phyloP scores from a whole-genome alignment of 2,797 vertebrate genomes.

The Rhinogobio ventralis region DNA sequence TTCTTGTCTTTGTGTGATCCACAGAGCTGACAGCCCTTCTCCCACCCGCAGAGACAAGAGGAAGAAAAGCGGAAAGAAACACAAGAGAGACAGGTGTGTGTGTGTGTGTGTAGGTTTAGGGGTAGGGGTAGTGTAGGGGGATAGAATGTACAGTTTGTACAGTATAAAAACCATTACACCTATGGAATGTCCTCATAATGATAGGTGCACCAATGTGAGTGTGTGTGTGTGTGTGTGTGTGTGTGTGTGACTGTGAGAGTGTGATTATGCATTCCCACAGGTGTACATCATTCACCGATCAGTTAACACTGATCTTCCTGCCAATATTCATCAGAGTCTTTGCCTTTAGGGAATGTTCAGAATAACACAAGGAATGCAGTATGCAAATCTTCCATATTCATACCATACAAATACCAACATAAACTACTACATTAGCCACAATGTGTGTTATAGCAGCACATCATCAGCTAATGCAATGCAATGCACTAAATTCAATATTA shows the following conservation, averaged over 20 bases:
- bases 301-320: background rate
- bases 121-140: no score
- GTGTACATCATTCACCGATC: background rate
- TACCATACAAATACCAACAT: background rate
- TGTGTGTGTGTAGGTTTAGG: conserved; percentile 49
- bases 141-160: no score
- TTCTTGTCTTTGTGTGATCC: conserved; percentile 35
- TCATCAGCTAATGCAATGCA: background rate
- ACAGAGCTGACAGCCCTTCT: conserved; percentile 90
- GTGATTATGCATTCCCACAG: no score
- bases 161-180: no score
- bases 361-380: background rate
- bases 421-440: background rate
- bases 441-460: background rate
- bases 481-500: no score
- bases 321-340: background rate
- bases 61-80: conserved; percentile 93
- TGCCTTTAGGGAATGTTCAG: background rate
- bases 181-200: no score
- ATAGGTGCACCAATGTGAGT: background rate
- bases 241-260: no score
- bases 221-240: conserved; percentile 51
- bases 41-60: conserved; percentile 93
- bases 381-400: background rate
- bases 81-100: conserved; percentile 92